These are phyloP conservation scores for Meteorus sp. DNA, from an alignment of 1,140 invertebrate genomes.

Conservation along the genomic window DNA sequence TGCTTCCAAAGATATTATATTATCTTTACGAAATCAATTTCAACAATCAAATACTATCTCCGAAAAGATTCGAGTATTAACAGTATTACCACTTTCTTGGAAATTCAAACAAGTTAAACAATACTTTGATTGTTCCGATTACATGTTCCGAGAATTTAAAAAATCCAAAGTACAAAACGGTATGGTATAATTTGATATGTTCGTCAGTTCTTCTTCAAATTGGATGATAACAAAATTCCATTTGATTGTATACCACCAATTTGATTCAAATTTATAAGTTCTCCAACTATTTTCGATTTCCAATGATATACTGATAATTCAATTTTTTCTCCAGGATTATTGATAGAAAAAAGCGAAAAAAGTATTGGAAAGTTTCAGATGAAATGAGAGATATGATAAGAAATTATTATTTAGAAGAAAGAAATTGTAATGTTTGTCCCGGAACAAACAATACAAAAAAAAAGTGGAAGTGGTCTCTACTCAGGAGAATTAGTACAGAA, in stretches of 20 bases:
- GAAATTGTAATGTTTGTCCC: conserved; percentile 17
- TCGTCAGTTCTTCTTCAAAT: background rate
- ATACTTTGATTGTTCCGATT: conserved; percentile 8
- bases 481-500: conserved; percentile 11
- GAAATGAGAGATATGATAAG: conserved; percentile 10
- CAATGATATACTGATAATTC: background rate
- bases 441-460: conserved; percentile 15
- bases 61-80: conserved; percentile 4
- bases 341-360: background rate
- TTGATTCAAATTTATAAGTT: background rate
- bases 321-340: background rate
- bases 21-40: background rate
- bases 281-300: background rate
- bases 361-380: background rate
- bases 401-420: conserved; percentile 1
- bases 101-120: background rate
- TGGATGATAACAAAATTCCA: background rate
- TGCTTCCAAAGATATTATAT: background rate
- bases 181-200: background rate
- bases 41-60: background rate
- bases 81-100: conserved; percentile 10
- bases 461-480: conserved; percentile 1
- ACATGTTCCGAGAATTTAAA: conserved; percentile 13
- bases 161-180: conserved; percentile 11
- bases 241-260: background rate